phyloP scores from a whole-genome alignment of 2,797 vertebrate species.

The Gymnothorax reevesii region DNA sequence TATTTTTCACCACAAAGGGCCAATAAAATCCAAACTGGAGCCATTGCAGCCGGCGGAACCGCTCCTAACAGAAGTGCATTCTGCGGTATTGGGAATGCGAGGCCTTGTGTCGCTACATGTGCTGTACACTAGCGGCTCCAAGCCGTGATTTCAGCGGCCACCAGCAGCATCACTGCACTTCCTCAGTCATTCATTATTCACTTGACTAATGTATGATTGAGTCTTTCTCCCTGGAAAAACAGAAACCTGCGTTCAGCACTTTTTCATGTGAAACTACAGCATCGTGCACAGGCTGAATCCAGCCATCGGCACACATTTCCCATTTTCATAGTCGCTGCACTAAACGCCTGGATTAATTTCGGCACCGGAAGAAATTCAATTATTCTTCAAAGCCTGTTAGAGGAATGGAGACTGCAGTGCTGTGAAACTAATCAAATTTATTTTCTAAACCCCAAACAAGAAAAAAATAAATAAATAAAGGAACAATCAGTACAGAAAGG shows the following conservation, averaged over 20 bases:
- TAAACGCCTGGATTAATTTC: background rate
- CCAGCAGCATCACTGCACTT: conserved; percentile 31
- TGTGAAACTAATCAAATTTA: background rate
- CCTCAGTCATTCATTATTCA: conserved; percentile 22
- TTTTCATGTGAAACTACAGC: conserved; percentile 10
- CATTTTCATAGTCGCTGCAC: background rate
- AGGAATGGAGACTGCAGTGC: background rate
- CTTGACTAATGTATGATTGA: background rate
- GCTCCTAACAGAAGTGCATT: conserved; percentile 45
- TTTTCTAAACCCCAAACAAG: background rate
- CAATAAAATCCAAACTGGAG: conserved; percentile 66
- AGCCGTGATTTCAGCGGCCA: conserved; percentile 37
- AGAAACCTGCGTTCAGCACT: conserved; percentile 9
- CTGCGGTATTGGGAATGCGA: conserved; percentile 26
- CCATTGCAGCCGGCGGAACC: conserved; percentile 39
- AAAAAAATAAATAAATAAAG: background rate
- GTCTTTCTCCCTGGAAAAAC: background rate
- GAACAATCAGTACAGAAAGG: background rate
- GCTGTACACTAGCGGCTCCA: conserved; percentile 10
- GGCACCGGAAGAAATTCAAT: background rate
- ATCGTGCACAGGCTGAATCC: background rate
- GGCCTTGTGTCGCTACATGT: background rate
- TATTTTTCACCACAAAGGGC: conserved; percentile 64
- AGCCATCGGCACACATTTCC: background rate
- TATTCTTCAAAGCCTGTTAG: background rate